Evolutionary conservation across 37 sponge, comb jelly and placozoan genomes (phyloP).

Genomic region (Axinella damicornis): DNA sequence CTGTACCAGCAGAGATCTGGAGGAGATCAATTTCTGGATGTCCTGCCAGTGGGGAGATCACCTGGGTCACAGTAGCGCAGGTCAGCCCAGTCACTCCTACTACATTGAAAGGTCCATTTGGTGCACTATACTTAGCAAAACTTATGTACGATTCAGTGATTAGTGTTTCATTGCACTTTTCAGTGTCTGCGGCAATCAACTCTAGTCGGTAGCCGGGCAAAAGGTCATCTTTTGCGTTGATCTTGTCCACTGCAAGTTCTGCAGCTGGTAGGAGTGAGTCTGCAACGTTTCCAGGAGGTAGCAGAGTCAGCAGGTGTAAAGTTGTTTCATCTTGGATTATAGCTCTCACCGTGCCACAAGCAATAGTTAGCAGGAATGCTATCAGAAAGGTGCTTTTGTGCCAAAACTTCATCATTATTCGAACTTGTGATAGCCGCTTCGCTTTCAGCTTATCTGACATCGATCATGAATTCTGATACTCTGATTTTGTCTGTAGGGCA

Average conservation of each 20-base stretch:
- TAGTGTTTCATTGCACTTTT: not conserved
- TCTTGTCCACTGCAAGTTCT: constrained; percentile 26
- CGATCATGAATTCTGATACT: no score
- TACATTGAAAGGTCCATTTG: not conserved
- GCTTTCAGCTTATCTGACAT: no score
- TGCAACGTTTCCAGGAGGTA: no score
- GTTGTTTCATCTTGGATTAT: no score
- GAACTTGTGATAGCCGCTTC: no score
- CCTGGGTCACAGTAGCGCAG: constrained; percentile 32
- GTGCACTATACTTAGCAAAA: not conserved
- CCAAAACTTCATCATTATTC: no score
- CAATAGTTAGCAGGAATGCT: no score
- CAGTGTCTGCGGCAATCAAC: constrained; percentile 10
- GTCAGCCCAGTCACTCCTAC: constrained; percentile 37
- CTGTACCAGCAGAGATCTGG: constrained; percentile 24
- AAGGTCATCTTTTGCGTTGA: constrained; percentile 24
- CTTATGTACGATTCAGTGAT: not conserved
- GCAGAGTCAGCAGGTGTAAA: no score
- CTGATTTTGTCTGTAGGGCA: no score
- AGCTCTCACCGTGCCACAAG: no score
- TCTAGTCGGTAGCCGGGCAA: constrained; percentile 33
- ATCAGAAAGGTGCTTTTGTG: no score
- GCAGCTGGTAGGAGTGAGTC: no score
- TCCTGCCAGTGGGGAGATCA: constrained; percentile 2
- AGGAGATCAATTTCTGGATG: constrained; percentile 8